phyloP scores from a whole-genome alignment of 2,888 invertebrate species.

The Callyntrura guangdongensis region DNA sequence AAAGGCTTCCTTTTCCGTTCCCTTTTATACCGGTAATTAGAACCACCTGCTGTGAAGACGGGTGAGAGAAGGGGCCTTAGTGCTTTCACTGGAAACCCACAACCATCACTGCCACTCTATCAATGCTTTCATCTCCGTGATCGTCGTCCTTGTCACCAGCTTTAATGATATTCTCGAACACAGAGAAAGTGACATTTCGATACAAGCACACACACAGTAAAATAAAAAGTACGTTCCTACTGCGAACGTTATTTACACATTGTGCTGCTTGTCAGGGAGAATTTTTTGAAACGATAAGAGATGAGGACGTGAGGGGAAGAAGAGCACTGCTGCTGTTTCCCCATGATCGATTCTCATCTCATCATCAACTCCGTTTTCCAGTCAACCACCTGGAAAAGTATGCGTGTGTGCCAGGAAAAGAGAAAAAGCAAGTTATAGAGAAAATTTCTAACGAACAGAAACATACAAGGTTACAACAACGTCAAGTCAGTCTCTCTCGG shows the following conservation, averaged over 20 bases:
- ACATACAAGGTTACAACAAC: neutral
- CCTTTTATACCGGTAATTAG: conserved; percentile 55
- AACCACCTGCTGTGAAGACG: conserved; percentile 45
- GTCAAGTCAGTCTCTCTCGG: neutral
- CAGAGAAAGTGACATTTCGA: too few species aligned
- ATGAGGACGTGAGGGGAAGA: neutral
- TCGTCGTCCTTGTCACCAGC: neutral
- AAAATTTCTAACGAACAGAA: neutral
- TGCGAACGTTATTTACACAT: too few species aligned
- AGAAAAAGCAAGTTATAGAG: neutral
- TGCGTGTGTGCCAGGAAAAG: conserved; percentile 2
- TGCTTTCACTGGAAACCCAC: neutral
- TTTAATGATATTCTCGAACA: neutral
- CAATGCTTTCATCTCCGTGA: neutral
- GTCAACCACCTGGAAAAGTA: conserved; percentile 11
- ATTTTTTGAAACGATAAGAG: neutral
- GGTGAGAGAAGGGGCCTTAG: neutral
- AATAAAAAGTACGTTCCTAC: too few species aligned
- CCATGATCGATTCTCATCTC: conserved; percentile 45
- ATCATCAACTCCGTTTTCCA: conserved; percentile 28
- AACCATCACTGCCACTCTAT: neutral
- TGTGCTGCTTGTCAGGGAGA: too few species aligned
- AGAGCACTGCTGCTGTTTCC: conserved; percentile 30
- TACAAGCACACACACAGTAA: too few species aligned
- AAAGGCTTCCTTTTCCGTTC: conserved; percentile 48